A percentile compares a stretch with the other conserved stretches of the same genome.
phyloP scores from a whole-genome alignment of 2,888 invertebrate species.

The Stegana nigrithorax region DNA sequence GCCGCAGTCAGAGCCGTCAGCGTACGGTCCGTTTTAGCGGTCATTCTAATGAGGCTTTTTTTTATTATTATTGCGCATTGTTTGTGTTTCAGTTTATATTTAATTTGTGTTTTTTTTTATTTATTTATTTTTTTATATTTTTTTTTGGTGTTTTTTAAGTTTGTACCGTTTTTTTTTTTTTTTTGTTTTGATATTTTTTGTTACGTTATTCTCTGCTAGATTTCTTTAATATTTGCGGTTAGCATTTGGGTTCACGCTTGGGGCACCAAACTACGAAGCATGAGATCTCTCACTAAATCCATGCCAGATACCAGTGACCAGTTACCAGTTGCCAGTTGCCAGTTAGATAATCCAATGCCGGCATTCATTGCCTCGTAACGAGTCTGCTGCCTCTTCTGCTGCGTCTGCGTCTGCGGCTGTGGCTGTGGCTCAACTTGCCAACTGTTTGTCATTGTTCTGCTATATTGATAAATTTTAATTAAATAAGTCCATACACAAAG shows the following conservation, averaged over 20 bases:
- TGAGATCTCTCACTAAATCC: no score
- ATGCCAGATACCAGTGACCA: no score
- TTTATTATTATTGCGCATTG: background rate
- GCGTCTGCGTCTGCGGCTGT: background rate
- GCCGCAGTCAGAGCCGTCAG: no score
- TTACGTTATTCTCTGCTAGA: no score
- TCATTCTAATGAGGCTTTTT: slow-evolving; percentile 3
- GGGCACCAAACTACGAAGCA: no score
- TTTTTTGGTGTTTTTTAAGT: background rate
- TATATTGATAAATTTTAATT: slow-evolving; percentile 19
- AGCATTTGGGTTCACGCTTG: no score
- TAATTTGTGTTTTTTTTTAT: background rate
- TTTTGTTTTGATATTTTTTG: no score
- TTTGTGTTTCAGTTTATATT: background rate
- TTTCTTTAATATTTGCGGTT: no score
- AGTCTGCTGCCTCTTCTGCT: no score
- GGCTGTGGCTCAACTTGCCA: background rate
- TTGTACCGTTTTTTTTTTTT: background rate
- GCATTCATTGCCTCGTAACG: no score
- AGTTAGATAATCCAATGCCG: no score
- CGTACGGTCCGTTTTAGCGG: background rate
- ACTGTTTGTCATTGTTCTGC: slow-evolving; percentile 5
- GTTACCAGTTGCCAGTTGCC: no score
- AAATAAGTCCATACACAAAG: slow-evolving; percentile 17
- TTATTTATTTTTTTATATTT: background rate